A percentile compares a stretch with the other conserved stretches of the same genome.
These are phyloP conservation scores for Ptyas mucosa DNA, from an alignment of 2,113 vertebrate genomes.

Conservation along the genomic window DNA sequence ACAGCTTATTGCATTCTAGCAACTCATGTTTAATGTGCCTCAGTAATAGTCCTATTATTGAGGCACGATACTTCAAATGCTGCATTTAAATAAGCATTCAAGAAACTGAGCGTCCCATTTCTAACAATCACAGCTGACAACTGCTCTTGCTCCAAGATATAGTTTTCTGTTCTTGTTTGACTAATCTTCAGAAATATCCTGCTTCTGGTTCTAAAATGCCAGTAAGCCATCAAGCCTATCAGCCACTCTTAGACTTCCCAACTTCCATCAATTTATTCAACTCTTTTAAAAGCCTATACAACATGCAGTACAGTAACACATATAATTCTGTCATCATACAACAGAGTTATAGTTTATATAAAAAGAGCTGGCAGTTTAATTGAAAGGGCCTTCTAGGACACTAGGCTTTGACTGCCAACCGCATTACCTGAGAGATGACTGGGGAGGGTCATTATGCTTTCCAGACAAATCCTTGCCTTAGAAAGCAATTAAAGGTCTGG, in stretches of 20 bases:
- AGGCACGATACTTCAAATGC: background rate
- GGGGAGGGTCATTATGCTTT: background rate
- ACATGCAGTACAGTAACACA: background rate
- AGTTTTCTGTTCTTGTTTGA: background rate
- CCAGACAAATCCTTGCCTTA: background rate
- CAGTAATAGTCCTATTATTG: background rate
- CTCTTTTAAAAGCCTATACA: background rate
- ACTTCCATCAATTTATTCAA: background rate
- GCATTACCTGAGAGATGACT: background rate
- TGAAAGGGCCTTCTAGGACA: background rate
- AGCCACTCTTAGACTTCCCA: background rate
- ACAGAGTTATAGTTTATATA: background rate
- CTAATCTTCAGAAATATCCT: background rate
- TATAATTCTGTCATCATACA: background rate
- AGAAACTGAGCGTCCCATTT: background rate
- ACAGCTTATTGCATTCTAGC: background rate
- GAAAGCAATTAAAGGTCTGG: background rate
- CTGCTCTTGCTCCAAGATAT: background rate
- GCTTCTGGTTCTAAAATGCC: background rate
- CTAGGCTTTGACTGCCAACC: background rate
- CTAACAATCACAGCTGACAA: background rate
- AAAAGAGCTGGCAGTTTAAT: background rate
- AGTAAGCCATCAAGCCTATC: background rate
- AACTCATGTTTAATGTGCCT: background rate
- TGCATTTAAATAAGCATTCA: background rate